These are phyloP conservation scores for Drosophila affinis DNA, from an alignment of 2,888 invertebrate genomes.

Conservation along the genomic window DNA sequence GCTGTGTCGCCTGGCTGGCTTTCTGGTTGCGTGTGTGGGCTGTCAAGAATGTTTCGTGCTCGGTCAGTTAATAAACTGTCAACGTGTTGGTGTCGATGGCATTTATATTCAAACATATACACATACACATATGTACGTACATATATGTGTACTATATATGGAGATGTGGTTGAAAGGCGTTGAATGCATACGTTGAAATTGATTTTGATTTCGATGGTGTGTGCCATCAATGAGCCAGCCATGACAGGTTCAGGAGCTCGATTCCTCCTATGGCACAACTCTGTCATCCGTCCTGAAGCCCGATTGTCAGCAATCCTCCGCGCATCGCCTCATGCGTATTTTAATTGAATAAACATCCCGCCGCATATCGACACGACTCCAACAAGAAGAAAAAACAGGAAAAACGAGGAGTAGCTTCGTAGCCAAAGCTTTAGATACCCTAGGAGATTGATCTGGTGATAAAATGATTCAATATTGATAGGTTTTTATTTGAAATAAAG, in stretches of 20 bases:
- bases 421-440: neutral
- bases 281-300: conserved; percentile 22
- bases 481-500: too few species aligned
- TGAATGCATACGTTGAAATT: conserved; percentile 77
- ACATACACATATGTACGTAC: neutral
- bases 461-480: too few species aligned
- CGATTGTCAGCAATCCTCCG: conserved; percentile 29
- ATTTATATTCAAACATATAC: conserved; percentile 22
- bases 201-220: conserved; percentile 56
- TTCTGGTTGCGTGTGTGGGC: conserved; percentile 58
- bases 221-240: conserved; percentile 56
- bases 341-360: conserved; percentile 77
- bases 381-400: conserved; percentile 25
- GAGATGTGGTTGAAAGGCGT: conserved; percentile 59
- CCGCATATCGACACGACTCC: conserved; percentile 26
- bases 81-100: conserved; percentile 50
- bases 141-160: conserved; percentile 8
- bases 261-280: conserved; percentile 29
- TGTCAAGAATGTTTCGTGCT: conserved; percentile 65
- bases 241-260: conserved; percentile 38
- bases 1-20: neutral
- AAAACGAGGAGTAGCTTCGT: neutral
- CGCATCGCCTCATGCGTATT: conserved; percentile 59
- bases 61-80: conserved; percentile 74
- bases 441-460: neutral